Percentiles rank a stretch among this genome's conserved stretches.
Evolutionary conservation across 2,888 invertebrate species (phyloP).

Genomic region (Meganola albula): DNA sequence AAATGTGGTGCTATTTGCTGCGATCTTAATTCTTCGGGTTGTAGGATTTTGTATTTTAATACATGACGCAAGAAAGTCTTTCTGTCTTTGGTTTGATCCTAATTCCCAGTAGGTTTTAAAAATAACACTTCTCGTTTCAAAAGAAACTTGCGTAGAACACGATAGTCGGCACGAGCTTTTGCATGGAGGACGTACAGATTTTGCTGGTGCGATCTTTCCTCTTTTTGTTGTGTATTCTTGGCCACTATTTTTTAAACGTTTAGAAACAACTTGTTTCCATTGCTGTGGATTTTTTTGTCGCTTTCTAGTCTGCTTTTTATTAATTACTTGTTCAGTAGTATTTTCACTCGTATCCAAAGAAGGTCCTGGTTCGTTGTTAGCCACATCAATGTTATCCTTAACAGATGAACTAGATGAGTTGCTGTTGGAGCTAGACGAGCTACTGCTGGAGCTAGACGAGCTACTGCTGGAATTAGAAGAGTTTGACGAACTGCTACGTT

Average conservation of each 20-base stretch:
- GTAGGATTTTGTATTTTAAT: constrained; percentile 15
- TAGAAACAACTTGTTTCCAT: constrained; percentile 18
- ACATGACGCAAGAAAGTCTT: constrained; percentile 22
- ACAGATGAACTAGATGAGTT: constrained; percentile 10
- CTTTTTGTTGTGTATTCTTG: constrained; percentile 15
- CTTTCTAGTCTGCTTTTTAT: constrained; percentile 14
- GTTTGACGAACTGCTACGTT: constrained; percentile 11
- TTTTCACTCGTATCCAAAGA: constrained; percentile 9
- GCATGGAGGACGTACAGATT: constrained; percentile 20
- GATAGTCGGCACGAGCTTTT: constrained; percentile 14
- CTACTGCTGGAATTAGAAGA: constrained; percentile 11
- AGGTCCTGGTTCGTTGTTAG: constrained; percentile 9
- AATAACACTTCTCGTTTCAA: constrained; percentile 16
- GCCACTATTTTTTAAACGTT: constrained; percentile 20
- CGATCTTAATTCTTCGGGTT: constrained; percentile 17
- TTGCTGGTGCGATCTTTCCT: constrained; percentile 16
- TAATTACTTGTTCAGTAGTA: constrained; percentile 10
- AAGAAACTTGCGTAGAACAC: constrained; percentile 19
- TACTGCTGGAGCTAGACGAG: constrained; percentile 10
- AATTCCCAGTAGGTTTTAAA: constrained; percentile 21
- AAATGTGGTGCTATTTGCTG: constrained; percentile 14
- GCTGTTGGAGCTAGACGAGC: constrained; percentile 4
- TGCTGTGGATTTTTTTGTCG: constrained; percentile 15
- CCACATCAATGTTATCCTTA: constrained; percentile 7
- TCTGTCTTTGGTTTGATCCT: constrained; percentile 18